These are phyloP conservation scores for Biston stratarius DNA, from an alignment of 2,888 invertebrate species.

Conservation along the genomic window DNA sequence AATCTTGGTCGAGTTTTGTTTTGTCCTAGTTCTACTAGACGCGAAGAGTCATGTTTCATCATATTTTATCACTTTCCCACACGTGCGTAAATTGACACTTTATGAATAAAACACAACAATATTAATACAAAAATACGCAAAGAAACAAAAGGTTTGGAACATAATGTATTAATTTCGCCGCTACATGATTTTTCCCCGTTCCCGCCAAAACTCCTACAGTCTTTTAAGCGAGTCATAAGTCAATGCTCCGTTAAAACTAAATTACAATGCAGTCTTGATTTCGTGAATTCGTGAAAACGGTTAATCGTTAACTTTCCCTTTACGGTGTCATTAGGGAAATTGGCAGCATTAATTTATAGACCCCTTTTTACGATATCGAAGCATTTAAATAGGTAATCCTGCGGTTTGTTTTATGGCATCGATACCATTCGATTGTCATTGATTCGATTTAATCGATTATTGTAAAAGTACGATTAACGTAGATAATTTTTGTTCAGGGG, in stretches of 20 bases:
- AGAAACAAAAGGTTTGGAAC: not conserved
- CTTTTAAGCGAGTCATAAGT: conserved; percentile 38
- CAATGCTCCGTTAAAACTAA: conserved; percentile 43
- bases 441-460: conserved; percentile 50
- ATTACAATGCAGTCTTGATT: conserved; percentile 58
- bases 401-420: conserved; percentile 81
- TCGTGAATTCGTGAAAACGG: conserved; percentile 60
- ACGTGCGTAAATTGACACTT: no score
- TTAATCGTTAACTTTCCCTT: conserved; percentile 81
- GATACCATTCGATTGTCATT: conserved; percentile 76
- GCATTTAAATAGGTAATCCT: conserved; percentile 82
- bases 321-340: conserved; percentile 85
- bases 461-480: conserved; percentile 35
- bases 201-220: not conserved
- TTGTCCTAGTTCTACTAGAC: no score
- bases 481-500: conserved; percentile 23
- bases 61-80: no score
- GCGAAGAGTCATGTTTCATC: no score
- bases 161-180: not conserved
- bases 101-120: no score
- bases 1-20: no score
- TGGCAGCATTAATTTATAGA: conserved; percentile 83
- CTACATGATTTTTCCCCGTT: no score
- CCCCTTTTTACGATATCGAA: conserved; percentile 68
- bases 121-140: no score